phyloP scores from a whole-genome alignment of 2,888 invertebrate genomes.

The Cerceris rybyensis region DNA sequence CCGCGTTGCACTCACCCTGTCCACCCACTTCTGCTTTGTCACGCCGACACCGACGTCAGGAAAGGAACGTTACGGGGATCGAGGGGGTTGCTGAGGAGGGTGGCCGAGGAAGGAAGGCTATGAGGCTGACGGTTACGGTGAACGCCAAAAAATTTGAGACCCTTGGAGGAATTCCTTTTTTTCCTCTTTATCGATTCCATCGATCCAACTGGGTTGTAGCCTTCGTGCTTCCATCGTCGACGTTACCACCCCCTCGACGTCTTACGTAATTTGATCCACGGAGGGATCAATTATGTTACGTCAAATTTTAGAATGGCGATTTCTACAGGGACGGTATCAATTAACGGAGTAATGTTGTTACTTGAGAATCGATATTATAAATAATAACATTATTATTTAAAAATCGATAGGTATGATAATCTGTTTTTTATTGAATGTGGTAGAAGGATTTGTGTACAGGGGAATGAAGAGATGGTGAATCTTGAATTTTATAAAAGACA shows the following conservation, averaged over 20 bases:
- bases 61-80: conserved; percentile 43
- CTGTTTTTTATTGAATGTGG: background rate
- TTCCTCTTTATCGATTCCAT: conserved; percentile 26
- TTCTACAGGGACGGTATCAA: background rate
- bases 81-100: conserved; percentile 8
- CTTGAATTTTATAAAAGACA: background rate
- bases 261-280: conserved; percentile 46
- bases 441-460: background rate
- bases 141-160: conserved; percentile 43
- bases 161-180: conserved; percentile 21
- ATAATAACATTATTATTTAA: too few species aligned
- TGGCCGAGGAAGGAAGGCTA: conserved; percentile 23
- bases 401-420: too few species aligned
- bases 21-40: conserved; percentile 66
- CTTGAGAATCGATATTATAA: too few species aligned
- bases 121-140: conserved; percentile 57
- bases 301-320: conserved; percentile 19
- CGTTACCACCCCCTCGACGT: conserved; percentile 41
- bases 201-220: conserved; percentile 7
- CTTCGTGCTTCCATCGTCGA: background rate
- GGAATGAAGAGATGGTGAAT: too few species aligned
- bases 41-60: conserved; percentile 61
- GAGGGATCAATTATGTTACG: conserved; percentile 32
- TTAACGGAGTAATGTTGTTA: background rate
- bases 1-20: conserved; percentile 65